phyloP scores from a whole-genome alignment of 2,888 invertebrate genomes.

The Melieria picta region DNA sequence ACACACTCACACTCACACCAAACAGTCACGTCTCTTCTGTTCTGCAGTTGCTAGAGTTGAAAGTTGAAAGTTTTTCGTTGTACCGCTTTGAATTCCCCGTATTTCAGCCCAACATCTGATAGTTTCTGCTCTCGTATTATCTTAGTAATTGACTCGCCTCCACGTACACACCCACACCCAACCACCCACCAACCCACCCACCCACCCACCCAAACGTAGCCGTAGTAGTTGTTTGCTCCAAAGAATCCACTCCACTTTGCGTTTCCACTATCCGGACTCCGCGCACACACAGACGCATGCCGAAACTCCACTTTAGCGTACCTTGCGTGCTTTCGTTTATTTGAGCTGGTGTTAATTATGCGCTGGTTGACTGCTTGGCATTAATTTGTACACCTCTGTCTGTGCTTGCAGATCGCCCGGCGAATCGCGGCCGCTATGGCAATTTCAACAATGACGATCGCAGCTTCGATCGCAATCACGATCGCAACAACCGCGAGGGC shows the following conservation, averaged over 20 bases:
- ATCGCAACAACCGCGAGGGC: conserved; percentile 63
- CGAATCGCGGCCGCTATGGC: conserved; percentile 65
- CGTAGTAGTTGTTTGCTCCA: too few species aligned
- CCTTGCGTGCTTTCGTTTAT: too few species aligned
- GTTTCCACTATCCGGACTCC: conserved; percentile 10
- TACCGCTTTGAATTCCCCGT: background rate
- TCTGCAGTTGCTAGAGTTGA: too few species aligned
- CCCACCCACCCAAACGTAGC: too few species aligned
- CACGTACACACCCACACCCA: too few species aligned
- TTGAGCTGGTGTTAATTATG: too few species aligned
- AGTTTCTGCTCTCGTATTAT: too few species aligned
- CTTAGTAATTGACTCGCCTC: too few species aligned
- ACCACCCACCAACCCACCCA: too few species aligned
- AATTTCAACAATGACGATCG: conserved; percentile 65
- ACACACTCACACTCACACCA: too few species aligned
- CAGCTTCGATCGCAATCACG: conserved; percentile 58
- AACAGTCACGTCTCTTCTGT: too few species aligned
- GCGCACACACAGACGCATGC: conserved; percentile 12
- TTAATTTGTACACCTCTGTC: background rate
- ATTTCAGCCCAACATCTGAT: background rate
- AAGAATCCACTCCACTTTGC: conserved; percentile 14
- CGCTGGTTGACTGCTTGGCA: too few species aligned
- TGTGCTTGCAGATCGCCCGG: conserved; percentile 60
- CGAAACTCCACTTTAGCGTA: background rate
- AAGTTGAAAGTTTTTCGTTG: background rate